A percentile compares a stretch with the other conserved stretches of the same genome.
Conservation (phyloP, 1,140 invertebrate species). For the Proales similis region DNA sequence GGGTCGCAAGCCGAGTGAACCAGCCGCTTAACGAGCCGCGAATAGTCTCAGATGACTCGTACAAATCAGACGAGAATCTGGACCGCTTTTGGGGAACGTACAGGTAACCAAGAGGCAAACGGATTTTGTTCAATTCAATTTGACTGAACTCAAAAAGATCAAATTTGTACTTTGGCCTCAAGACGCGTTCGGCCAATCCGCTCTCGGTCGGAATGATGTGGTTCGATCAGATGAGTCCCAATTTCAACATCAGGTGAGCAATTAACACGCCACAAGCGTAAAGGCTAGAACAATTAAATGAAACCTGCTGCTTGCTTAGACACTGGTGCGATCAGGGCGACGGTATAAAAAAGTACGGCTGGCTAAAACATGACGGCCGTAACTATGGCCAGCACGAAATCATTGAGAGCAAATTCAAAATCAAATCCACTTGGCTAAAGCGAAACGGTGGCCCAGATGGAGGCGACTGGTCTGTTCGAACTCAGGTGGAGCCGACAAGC, state of each 20-base stretch:
- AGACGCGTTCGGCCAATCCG: slow-evolving; percentile 76
- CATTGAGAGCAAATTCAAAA: slow-evolving; percentile 60
- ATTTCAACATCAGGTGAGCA: slow-evolving; percentile 27
- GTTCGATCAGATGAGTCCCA: slow-evolving; percentile 63
- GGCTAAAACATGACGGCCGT: slow-evolving; percentile 82
- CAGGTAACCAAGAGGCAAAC: slow-evolving; percentile 14
- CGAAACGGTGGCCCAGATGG: slow-evolving; percentile 67
- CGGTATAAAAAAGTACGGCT: slow-evolving; percentile 69
- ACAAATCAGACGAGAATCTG: slow-evolving; percentile 54
- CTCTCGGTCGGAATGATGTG: slow-evolving; percentile 70
- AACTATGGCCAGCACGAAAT: slow-evolving; percentile 87
- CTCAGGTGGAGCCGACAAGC: slow-evolving; percentile 60
- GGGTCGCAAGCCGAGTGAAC: slow-evolving; percentile 20
- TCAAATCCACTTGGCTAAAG: slow-evolving; percentile 79
- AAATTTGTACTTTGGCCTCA: slow-evolving; percentile 70
- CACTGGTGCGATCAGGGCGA: slow-evolving; percentile 90
- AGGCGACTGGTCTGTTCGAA: slow-evolving; percentile 83
- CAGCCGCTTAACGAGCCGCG: slow-evolving; percentile 20
- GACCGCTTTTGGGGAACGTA: slow-evolving; percentile 87
- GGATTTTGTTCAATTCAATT: slow-evolving; percentile 6
- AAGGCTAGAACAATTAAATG: slow-evolving; percentile 34
- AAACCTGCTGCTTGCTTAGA: slow-evolving; percentile 54
- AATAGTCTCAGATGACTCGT: slow-evolving; percentile 9
- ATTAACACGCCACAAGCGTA: no score
- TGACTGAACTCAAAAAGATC: slow-evolving; percentile 56